Evolutionary conservation across 2,888 invertebrate species (phyloP).

Genomic region (Octonoba sinensis): DNA sequence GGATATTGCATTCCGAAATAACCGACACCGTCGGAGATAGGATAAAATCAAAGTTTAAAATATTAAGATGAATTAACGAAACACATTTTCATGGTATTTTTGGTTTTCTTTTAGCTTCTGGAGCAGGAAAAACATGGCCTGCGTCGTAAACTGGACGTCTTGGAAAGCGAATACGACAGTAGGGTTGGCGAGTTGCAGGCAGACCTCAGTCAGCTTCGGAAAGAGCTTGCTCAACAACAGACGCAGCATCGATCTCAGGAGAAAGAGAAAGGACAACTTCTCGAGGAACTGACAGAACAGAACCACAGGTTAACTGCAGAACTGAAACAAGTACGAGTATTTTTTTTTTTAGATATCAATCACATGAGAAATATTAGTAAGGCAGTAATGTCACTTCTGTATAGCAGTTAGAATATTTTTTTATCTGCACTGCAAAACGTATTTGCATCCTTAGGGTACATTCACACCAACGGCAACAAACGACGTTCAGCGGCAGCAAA

Average conservation of each 20-base stretch:
- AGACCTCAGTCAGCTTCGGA: conserved; percentile 84
- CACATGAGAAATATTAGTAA: not conserved
- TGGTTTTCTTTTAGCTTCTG: conserved; percentile 78
- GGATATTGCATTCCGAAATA: no score
- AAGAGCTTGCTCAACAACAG: conserved; percentile 78
- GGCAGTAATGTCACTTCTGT: not conserved
- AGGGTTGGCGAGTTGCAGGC: conserved; percentile 88
- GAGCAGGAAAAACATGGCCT: conserved; percentile 94
- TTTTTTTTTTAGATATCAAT: no score
- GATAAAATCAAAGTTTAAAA: no score
- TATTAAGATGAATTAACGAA: no score
- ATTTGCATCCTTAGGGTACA: no score
- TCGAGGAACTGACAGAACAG: conserved; percentile 88
- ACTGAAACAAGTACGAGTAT: conserved; percentile 79
- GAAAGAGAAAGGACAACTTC: conserved; percentile 83
- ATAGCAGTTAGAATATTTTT: not conserved
- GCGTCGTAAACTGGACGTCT: conserved; percentile 85
- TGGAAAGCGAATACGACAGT: conserved; percentile 90
- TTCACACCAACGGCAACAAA: no score
- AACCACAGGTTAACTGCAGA: conserved; percentile 88
- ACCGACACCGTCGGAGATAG: no score
- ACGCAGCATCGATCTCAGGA: conserved; percentile 64
- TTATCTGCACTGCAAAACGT: not conserved
- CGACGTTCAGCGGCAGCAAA: no score
- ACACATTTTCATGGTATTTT: not conserved